Conservation (phyloP, 2,113 vertebrate species). For the Boulengeromyrus knoepffleri region DNA sequence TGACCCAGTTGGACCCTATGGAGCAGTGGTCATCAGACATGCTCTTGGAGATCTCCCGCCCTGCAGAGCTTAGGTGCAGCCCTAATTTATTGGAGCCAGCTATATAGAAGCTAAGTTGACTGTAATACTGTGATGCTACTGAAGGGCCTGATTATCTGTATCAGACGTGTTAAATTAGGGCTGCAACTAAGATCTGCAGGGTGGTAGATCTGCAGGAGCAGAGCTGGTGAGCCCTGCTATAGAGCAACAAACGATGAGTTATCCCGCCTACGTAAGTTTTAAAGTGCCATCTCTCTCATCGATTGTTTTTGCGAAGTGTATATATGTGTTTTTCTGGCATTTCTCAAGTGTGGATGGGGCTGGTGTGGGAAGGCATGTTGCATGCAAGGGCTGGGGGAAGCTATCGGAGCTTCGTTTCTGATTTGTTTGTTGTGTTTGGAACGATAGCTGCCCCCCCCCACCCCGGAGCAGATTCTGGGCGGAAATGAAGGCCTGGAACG, state of each 20-base stretch:
- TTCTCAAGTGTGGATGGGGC: neutral
- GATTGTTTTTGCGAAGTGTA: neutral
- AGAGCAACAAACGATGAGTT: neutral
- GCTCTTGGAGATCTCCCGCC: neutral
- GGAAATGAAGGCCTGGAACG: constrained; percentile 5
- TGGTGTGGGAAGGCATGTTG: neutral
- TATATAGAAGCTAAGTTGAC: neutral
- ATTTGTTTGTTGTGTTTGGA: neutral
- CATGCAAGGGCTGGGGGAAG: no score
- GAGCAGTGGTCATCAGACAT: neutral
- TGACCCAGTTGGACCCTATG: neutral
- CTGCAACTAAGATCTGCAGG: neutral
- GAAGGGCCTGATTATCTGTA: neutral
- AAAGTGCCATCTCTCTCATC: neutral
- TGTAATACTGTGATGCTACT: neutral
- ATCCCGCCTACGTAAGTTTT: neutral
- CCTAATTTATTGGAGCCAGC: neutral
- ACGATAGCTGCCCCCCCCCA: neutral
- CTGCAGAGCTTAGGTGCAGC: neutral
- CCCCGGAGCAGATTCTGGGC: constrained; percentile 26
- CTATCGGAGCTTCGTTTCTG: neutral
- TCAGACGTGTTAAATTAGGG: neutral
- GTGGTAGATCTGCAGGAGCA: neutral
- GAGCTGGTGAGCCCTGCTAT: neutral
- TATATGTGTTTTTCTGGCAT: neutral